phyloP scores from a whole-genome alignment of 2,113 vertebrate genomes.

The Clarias batrachus region DNA sequence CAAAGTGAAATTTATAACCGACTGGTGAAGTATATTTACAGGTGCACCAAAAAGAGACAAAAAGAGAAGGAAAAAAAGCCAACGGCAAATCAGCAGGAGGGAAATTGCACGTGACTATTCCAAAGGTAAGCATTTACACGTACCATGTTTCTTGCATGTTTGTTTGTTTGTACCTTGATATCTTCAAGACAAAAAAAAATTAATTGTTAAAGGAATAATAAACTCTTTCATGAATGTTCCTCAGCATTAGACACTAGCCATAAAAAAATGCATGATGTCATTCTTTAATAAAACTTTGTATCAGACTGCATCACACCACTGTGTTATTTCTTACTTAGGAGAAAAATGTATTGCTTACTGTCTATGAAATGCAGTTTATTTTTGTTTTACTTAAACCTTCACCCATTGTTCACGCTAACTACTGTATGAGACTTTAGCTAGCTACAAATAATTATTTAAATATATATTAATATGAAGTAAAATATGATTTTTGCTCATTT shows the following conservation, averaged over 20 bases:
- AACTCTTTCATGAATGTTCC: neutral
- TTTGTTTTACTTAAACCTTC: neutral
- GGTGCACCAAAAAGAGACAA: no score
- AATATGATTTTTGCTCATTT: neutral
- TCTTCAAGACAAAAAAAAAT: neutral
- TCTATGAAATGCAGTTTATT: neutral
- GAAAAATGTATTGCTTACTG: neutral
- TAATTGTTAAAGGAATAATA: neutral
- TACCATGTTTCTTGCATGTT: neutral
- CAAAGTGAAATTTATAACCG: no score
- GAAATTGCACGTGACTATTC: no score
- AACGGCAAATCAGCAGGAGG: no score
- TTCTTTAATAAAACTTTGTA: neutral
- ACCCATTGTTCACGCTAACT: neutral
- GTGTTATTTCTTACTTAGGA: neutral
- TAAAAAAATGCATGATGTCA: neutral
- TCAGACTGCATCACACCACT: neutral
- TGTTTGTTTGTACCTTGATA: neutral
- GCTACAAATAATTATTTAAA: neutral
- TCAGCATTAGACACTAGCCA: neutral
- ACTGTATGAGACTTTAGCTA: neutral
- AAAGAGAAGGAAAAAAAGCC: no score
- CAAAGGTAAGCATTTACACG: no score
- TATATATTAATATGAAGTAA: no score
- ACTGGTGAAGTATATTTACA: no score